These are phyloP conservation scores for Amazonetta brasiliensis DNA, from an alignment of 2,797 vertebrate species.

Conservation along the genomic window DNA sequence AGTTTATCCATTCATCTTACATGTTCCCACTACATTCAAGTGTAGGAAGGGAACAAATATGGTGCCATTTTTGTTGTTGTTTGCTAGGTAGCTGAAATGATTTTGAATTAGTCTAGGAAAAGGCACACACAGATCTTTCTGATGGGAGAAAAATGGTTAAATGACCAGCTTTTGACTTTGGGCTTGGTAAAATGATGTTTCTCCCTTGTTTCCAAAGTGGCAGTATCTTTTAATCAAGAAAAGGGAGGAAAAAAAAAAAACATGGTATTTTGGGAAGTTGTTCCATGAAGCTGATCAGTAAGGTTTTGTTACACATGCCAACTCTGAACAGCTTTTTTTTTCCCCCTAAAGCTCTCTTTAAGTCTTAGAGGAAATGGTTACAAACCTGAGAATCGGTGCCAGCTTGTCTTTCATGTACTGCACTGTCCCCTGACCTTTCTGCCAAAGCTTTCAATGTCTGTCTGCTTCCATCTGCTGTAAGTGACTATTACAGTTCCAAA, in stretches of 20 bases:
- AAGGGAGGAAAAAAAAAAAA: background rate
- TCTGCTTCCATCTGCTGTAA: conserved; percentile 52
- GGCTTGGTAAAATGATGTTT: background rate
- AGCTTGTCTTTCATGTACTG: conserved; percentile 40
- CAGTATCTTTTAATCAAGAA: background rate
- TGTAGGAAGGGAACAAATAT: background rate
- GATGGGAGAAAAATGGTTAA: background rate
- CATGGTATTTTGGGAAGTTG: background rate
- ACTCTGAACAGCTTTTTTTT: background rate
- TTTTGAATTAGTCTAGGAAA: background rate
- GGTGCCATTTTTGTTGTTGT: background rate
- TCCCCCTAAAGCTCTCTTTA: background rate
- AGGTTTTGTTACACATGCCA: background rate
- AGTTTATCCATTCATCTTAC: background rate
- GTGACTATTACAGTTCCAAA: conserved; percentile 48
- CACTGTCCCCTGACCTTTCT: conserved; percentile 58
- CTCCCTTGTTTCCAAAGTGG: background rate
- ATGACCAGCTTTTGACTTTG: background rate
- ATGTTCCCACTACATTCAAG: background rate
- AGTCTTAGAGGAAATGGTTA: conserved; percentile 47
- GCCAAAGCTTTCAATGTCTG: conserved; percentile 48
- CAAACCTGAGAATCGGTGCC: conserved; percentile 8
- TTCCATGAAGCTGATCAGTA: conserved; percentile 26
- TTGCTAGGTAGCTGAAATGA: background rate
- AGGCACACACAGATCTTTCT: background rate